phyloP scores from a whole-genome alignment of 1,140 invertebrate species.

The Microplitis demolitor region DNA sequence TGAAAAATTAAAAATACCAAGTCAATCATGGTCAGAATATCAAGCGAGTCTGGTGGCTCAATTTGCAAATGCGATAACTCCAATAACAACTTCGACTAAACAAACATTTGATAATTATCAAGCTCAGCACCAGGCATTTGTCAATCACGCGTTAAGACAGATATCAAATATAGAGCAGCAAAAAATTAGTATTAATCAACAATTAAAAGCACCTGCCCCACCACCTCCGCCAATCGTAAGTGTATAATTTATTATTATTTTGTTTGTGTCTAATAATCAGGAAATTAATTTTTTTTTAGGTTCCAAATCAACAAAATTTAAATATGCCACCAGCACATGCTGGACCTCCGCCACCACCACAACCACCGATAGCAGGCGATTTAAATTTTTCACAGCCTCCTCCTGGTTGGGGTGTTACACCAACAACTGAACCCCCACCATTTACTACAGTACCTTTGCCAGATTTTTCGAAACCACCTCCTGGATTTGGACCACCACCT shows the following conservation, averaged over 20 bases:
- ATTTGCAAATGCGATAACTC: constrained; percentile 75
- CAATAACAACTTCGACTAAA: constrained; percentile 76
- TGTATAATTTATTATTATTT: not conserved
- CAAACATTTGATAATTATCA: constrained; percentile 82
- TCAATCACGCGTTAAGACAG: constrained; percentile 86
- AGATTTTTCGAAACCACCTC: constrained; percentile 84
- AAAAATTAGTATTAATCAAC: constrained; percentile 75
- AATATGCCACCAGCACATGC: constrained; percentile 32
- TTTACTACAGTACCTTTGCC: constrained; percentile 67
- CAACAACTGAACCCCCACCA: constrained; percentile 48
- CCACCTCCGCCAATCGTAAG: constrained; percentile 47
- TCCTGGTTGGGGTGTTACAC: constrained; percentile 55
- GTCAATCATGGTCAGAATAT: constrained; percentile 80
- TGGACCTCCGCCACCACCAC: constrained; percentile 24
- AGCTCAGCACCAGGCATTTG: constrained; percentile 94
- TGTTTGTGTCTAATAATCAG: not conserved
- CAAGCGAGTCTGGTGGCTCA: constrained; percentile 81
- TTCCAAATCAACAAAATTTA: constrained; percentile 38
- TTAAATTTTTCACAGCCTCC: constrained; percentile 66
- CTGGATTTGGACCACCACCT: constrained; percentile 71
- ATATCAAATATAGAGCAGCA: constrained; percentile 84
- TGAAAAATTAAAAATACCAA: constrained; percentile 80
- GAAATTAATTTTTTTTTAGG: constrained; percentile 6
- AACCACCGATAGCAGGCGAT: constrained; percentile 43
- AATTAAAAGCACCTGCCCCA: constrained; percentile 59